phyloP scores from a whole-genome alignment of 2,888 invertebrate genomes.

The Hemicrepidius hirtus region DNA sequence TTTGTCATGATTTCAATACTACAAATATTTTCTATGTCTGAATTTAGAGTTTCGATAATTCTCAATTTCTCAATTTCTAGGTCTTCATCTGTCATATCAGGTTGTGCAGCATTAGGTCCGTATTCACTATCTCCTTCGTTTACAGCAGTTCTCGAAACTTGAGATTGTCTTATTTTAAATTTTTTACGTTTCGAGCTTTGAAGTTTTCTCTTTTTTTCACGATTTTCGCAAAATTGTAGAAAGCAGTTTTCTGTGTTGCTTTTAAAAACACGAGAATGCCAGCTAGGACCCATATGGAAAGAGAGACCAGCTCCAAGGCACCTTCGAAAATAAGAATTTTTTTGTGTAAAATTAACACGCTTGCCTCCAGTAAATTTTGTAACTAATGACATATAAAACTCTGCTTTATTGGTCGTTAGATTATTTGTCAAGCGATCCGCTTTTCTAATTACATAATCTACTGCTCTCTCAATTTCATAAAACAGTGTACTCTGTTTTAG shows the following conservation, averaged over 20 bases:
- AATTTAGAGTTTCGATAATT: neutral
- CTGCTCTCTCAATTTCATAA: neutral
- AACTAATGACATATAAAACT: slow-evolving; percentile 1
- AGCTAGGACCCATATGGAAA: slow-evolving; percentile 1
- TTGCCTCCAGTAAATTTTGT: neutral
- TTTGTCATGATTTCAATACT: neutral
- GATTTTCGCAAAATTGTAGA: neutral
- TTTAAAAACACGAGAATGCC: neutral
- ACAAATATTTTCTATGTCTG: neutral
- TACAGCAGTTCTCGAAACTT: too few relatives aligned
- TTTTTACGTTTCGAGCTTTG: neutral
- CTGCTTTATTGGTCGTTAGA: neutral
- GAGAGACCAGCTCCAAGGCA: slow-evolving; percentile 2
- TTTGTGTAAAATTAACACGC: slow-evolving; percentile 8
- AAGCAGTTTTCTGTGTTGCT: neutral
- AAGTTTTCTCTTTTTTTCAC: neutral
- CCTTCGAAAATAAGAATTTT: slow-evolving; percentile 2
- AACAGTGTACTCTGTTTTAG: neutral
- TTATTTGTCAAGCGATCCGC: neutral
- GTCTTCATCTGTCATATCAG: neutral
- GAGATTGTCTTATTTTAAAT: neutral
- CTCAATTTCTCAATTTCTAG: neutral
- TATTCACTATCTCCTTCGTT: neutral
- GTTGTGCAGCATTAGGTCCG: neutral
- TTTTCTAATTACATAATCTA: neutral